Base-by-base conservation (phyloP, 2,888 invertebrate species). In the Pristionchus fissidentatus region DNA sequence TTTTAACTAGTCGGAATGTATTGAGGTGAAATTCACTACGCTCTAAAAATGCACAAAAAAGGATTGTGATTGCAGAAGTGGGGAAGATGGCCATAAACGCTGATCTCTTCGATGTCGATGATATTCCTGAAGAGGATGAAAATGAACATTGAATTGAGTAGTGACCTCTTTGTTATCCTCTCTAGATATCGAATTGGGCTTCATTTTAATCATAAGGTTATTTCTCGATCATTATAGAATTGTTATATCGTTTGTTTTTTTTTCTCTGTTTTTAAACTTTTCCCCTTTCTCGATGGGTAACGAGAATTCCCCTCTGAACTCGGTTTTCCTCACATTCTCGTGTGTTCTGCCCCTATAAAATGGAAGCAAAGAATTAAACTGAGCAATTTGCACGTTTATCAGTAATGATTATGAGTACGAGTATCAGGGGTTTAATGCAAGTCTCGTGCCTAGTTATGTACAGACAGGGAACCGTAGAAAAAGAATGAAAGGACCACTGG, bases 91-190 rank as follows among this genome's bases (percentile, higher is more conserved):
- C 87, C 32, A 89, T 92, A 87, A 91, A 92, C 86, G 92, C 90
- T 83, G 91, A 92, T 79, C 86, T 92, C 41, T 92, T 92, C 87
- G 89, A 91, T 82, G 90, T 87, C 52, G 92, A 90, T 82, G 91
- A 90, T 66, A 87, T 89, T 77, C 86, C 85, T 55, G 89, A 89
- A 46, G 88, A 85, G 15, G 85, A 84, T 35, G 84, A 66, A 26
- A 73, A 70, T 70, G 73, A 83, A 29, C 35, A 66, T 52, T 62
- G 66, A 62, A 62, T 62, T 32, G 62, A 26, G 4, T 8, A 38
- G 2, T 3, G n/a, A 32, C 35, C 32, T 38, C 38, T 15, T 49
- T 66, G 13, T 66, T 66, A 29, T 38, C 7, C 15, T 38, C 66
- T 66, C 19, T 73, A 73, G 73, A 15, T 43, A 73, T 73, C 43